Conservation (phyloP, 2,113 vertebrate genomes). For the Columba janthina region DNA sequence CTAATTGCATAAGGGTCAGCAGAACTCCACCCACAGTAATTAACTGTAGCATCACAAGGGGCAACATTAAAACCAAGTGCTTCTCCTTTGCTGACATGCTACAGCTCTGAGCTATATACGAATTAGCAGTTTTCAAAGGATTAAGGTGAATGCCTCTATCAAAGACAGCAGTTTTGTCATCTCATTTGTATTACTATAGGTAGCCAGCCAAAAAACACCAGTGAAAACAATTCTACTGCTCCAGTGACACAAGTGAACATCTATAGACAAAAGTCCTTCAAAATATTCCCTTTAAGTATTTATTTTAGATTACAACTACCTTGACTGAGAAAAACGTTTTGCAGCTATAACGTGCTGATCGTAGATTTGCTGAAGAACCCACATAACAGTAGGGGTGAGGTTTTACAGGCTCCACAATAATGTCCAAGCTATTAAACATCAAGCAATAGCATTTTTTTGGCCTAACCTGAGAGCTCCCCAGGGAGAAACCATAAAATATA, state of each 20-base stretch:
- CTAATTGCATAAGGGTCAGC: not conserved
- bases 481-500: constrained; percentile 24
- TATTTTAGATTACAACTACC: not conserved
- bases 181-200: not conserved
- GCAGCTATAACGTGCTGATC: not conserved
- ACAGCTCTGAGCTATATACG: not conserved
- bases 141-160: not conserved
- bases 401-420: constrained; percentile 59
- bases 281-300: not conserved
- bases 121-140: not conserved
- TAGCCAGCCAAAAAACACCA: not conserved
- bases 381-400: constrained; percentile 29
- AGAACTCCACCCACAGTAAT: not conserved
- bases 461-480: constrained; percentile 36
- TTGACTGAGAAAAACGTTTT: constrained; percentile 28
- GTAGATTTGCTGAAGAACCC: constrained; percentile 54
- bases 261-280: not conserved
- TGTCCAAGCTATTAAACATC: constrained; percentile 62
- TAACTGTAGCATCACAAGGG: not conserved
- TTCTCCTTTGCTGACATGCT: not conserved
- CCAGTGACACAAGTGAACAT: not conserved
- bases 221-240: not conserved
- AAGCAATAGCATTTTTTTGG: constrained; percentile 46
- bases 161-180: not conserved
- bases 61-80: not conserved